These are phyloP conservation scores for Mimas tiliae DNA, from an alignment of 2,888 invertebrate species.

Conservation along the genomic window DNA sequence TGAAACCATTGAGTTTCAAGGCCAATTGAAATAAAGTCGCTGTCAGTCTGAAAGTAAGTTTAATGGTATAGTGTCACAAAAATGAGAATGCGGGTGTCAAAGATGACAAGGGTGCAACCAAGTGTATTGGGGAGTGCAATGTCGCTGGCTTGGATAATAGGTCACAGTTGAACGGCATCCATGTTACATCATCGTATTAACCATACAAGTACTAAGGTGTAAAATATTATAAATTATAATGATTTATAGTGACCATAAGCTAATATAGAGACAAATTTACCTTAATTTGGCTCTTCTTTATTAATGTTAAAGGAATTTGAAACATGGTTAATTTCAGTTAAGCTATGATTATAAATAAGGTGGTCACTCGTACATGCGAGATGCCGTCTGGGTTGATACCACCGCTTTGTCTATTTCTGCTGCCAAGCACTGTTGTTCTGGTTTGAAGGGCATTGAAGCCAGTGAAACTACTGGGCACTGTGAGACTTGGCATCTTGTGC, in stretches of 20 bases:
- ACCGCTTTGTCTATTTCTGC: too few species aligned
- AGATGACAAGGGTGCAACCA: conserved; percentile 58
- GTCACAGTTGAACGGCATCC: conserved; percentile 41
- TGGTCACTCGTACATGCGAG: too few species aligned
- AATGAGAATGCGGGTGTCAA: conserved; percentile 51
- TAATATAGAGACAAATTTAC: too few species aligned
- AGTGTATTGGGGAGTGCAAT: conserved; percentile 48
- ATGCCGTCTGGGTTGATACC: too few species aligned
- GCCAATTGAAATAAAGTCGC: too few species aligned
- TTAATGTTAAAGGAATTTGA: not conserved
- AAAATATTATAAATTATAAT: not conserved
- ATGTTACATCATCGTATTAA: conserved; percentile 12
- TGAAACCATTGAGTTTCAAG: too few species aligned
- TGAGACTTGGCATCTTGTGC: too few species aligned
- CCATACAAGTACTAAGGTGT: not conserved
- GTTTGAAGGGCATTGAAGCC: too few species aligned
- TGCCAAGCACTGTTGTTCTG: too few species aligned
- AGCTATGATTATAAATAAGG: too few species aligned
- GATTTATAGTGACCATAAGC: not conserved
- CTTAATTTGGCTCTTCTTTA: not conserved
- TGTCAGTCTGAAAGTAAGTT: conserved; percentile 24
- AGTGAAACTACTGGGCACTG: too few species aligned
- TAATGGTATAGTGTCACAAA: conserved; percentile 40
- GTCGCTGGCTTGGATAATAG: conserved; percentile 48
- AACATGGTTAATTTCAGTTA: too few species aligned